A percentile compares a stretch with the other conserved stretches of the same genome.
Evolutionary conservation across 1,140 invertebrate genomes (phyloP).

Genomic region (Protaetia brevitarsis): DNA sequence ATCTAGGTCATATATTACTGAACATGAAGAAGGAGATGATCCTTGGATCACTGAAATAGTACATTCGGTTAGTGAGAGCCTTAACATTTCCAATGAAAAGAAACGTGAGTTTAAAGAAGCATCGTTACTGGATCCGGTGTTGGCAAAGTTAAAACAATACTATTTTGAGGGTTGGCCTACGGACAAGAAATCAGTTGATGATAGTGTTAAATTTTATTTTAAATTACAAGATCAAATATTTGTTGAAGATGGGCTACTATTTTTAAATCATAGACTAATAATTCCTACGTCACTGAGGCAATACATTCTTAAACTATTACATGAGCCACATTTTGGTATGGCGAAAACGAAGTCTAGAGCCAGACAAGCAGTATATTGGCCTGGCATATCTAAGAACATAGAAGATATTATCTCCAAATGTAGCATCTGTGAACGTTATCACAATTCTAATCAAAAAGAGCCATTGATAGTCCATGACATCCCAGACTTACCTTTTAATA

Average conservation of each 20-base stretch:
- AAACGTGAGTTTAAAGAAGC: slow-evolving; percentile 9
- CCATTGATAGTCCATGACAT: slow-evolving; percentile 31
- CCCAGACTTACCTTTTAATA: slow-evolving; percentile 29
- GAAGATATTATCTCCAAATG: slow-evolving; percentile 11
- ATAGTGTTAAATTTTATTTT: slow-evolving; percentile 25
- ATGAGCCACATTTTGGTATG: slow-evolving; percentile 44
- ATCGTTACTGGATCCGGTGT: slow-evolving; percentile 8
- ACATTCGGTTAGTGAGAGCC: slow-evolving; percentile 17
- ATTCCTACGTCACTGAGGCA: slow-evolving; percentile 37
- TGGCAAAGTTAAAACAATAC: neutral
- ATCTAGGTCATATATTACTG: slow-evolving; percentile 7
- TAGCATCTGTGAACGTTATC: slow-evolving; percentile 4
- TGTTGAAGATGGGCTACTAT: slow-evolving; percentile 37
- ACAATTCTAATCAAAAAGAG: slow-evolving; percentile 27
- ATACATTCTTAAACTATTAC: slow-evolving; percentile 41
- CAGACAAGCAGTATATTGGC: slow-evolving; percentile 34
- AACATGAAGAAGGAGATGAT: slow-evolving; percentile 23
- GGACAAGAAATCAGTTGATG: neutral
- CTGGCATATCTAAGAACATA: slow-evolving; percentile 19
- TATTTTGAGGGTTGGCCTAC: slow-evolving; percentile 27
- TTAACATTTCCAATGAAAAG: slow-evolving; percentile 7
- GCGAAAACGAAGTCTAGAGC: slow-evolving; percentile 31
- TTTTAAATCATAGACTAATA: slow-evolving; percentile 39
- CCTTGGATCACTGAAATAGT: slow-evolving; percentile 23
- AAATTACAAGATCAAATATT: slow-evolving; percentile 34